A percentile compares a stretch with the other conserved stretches of the same genome.
These are phyloP conservation scores for Acrobasis repandana DNA, from an alignment of 2,888 invertebrate species.

Conservation along the genomic window DNA sequence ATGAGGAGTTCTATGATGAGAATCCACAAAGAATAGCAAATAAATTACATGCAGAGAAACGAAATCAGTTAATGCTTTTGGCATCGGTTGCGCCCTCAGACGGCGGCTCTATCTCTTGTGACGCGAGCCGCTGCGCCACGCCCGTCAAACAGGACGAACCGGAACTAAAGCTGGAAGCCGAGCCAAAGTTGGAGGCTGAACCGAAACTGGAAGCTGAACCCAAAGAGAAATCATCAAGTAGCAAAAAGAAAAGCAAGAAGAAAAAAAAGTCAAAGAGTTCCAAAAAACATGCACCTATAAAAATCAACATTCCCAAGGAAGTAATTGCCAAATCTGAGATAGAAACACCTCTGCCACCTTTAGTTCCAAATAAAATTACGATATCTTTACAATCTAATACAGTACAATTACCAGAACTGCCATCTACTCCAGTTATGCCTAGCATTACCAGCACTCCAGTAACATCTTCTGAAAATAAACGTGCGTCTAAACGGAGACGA, in stretches of 20 bases:
- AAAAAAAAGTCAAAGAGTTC: constrained; percentile 80
- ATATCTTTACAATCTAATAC: constrained; percentile 78
- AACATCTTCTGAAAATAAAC: constrained; percentile 82
- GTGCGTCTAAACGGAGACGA: constrained; percentile 90
- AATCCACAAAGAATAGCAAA: constrained; percentile 89
- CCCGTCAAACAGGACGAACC: constrained; percentile 68
- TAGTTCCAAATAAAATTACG: constrained; percentile 73
- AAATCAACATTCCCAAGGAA: constrained; percentile 84
- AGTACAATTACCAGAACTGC: constrained; percentile 71
- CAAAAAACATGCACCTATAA: constrained; percentile 77
- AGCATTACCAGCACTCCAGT: constrained; percentile 44
- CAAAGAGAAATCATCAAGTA: constrained; percentile 77
- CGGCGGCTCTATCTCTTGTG: constrained; percentile 82
- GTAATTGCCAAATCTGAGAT: constrained; percentile 60
- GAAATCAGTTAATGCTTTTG: constrained; percentile 85
- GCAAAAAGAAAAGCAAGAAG: constrained; percentile 88
- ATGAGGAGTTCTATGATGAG: constrained; percentile 94
- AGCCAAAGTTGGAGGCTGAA: constrained; percentile 41
- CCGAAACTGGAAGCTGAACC: constrained; percentile 62
- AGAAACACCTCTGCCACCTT: constrained; percentile 43
- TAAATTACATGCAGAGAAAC: constrained; percentile 88
- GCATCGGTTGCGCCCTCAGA: constrained; percentile 85
- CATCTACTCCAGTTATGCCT: constrained; percentile 40
- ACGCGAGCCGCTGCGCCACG: constrained; percentile 85
- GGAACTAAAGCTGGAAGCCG: constrained; percentile 17